Percentiles rank a stretch among this genome's conserved stretches.
Evolutionary conservation across 2,113 vertebrate species (phyloP).

Genomic region (Chinchilla lanigera): DNA sequence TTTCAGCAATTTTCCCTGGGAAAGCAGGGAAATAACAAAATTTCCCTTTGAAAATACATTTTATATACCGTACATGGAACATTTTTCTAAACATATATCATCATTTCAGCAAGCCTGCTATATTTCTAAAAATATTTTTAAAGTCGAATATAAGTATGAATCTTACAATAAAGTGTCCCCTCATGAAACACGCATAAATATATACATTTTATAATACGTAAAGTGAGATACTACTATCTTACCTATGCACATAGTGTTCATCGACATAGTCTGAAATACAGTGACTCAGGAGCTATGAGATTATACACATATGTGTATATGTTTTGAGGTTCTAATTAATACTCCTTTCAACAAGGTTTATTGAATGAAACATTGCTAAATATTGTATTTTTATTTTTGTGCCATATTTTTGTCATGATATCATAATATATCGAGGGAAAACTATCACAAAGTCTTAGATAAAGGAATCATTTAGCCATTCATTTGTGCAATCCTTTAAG

Average conservation of each 20-base stretch:
- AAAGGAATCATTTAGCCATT: background rate
- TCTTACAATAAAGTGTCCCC: background rate
- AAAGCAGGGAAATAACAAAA: rapidly evolving
- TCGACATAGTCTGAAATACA: background rate
- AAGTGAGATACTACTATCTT: background rate
- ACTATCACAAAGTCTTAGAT: background rate
- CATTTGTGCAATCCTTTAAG: background rate
- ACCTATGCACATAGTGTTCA: background rate
- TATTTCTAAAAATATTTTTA: background rate
- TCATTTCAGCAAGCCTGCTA: background rate
- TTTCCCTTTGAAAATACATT: background rate
- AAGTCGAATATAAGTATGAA: background rate
- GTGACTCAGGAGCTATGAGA: background rate
- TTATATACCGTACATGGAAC: background rate
- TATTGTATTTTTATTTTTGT: background rate
- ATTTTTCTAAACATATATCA: background rate
- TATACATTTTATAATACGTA: background rate
- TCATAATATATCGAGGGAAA: background rate
- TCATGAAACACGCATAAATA: background rate
- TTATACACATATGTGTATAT: background rate
- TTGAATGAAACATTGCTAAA: background rate
- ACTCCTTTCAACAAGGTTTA: background rate
- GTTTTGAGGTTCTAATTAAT: background rate
- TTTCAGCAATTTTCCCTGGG: background rate
- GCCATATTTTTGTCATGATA: background rate